Base-by-base conservation (phyloP, 1,140 invertebrate genomes). In the Aphis gossypii region DNA sequence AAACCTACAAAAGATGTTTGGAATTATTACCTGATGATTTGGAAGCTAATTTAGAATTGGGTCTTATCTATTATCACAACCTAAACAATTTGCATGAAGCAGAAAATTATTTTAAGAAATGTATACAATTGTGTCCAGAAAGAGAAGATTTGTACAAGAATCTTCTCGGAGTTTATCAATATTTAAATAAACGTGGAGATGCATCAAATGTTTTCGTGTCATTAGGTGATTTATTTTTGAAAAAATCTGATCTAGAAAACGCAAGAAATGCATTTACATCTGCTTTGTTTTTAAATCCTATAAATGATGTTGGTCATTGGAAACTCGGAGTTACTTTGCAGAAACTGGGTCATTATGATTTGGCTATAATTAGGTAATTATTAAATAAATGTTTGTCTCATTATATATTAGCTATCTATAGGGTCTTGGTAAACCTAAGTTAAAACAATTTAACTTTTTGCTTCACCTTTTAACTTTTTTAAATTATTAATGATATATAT, bases 291-390 rank as follows among this genome's bases (percentile, higher is more conserved):
- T 44, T 93, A 2, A 20, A 93, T 84, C 82, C 92, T 8, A 6
- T 44, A 0, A 86, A 86, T 44, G n/a, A 48, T 4, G 4, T 23
- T 30, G 82, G 23, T 30, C 38, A 86, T 93, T 93, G 82, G 82
- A 93, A 93, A 54, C 5, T 93, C 3, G 82, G 82, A 20, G 5
- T 84, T 1, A 8, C 35, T 82, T 7, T 41, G 6, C 14, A 51
- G 38, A 51, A 48, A 14, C n/a, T 92, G 46, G 46, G n/a, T 21
- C 18, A 35, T 83, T 23, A 46, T 20, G 25, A 68, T 20, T 76
- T 91, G 23, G 90, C 90, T n/a, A 21, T 76, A 23, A n/a, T 8
- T 0, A 91, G 90, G 90, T 91, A 91, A 76, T n/a, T 38, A 51
- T 30, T 30, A 30, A 68, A 68, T 68, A 30, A 68, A 68, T n/a